phyloP scores from a whole-genome alignment of 2,888 invertebrate species.

The Actias luna region DNA sequence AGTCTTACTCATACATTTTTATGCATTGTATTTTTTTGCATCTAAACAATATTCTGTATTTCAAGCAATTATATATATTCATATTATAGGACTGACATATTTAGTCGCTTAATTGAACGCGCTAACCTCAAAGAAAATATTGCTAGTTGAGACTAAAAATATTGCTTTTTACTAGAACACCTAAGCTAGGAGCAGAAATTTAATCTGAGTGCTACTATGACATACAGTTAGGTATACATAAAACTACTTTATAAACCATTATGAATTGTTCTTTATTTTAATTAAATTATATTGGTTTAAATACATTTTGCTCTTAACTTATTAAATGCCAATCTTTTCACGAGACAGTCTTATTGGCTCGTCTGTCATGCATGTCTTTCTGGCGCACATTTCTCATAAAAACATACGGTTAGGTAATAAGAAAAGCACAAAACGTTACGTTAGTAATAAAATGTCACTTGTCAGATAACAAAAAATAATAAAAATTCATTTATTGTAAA shows the following conservation, averaged over 20 bases:
- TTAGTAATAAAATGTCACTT: neutral
- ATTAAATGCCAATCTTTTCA: conserved; percentile 16
- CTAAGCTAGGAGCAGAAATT: too few species aligned
- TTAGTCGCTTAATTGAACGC: too few species aligned
- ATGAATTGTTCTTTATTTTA: neutral
- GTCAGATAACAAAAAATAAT: neutral
- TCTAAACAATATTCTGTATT: too few species aligned
- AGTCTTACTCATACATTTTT: too few species aligned
- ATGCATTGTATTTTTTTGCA: too few species aligned
- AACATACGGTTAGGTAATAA: neutral
- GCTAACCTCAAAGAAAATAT: too few species aligned
- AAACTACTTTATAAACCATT: neutral
- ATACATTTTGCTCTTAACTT: conserved; percentile 3
- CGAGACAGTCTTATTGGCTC: conserved; percentile 11
- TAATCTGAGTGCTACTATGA: too few species aligned
- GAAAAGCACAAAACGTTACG: neutral
- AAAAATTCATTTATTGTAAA: neutral
- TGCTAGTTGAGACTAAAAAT: too few species aligned
- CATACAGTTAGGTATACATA: neutral
- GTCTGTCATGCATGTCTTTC: neutral
- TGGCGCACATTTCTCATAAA: neutral
- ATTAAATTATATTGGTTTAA: conserved; percentile 1
- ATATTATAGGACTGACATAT: too few species aligned
- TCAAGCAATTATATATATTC: too few species aligned
- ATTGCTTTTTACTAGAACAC: too few species aligned